These are phyloP conservation scores for Eunapius fragilis DNA, from an alignment of 37 sponge, comb jelly and placozoan species.

Conservation along the genomic window DNA sequence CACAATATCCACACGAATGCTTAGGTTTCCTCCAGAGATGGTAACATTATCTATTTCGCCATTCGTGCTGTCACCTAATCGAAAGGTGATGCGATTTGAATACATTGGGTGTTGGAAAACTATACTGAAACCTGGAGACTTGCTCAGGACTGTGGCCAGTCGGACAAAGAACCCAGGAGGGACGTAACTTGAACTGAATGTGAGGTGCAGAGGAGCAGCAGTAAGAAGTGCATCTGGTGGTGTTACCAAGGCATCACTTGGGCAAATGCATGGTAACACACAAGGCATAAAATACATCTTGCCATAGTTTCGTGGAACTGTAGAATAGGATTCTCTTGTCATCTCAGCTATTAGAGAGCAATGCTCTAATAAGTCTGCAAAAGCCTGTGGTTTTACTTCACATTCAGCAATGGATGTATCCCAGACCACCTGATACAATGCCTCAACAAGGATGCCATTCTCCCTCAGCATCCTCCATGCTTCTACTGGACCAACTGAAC, in stretches of 20 bases:
- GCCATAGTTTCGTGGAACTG: not conserved
- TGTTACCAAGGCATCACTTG: not conserved
- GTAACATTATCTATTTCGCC: constrained; percentile 20
- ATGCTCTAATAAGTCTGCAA: constrained; percentile 31
- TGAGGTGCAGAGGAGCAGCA: constrained; percentile 38
- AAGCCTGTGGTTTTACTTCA: not conserved
- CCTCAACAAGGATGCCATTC: constrained; percentile 42
- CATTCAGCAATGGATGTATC: not conserved
- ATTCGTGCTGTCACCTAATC: not conserved
- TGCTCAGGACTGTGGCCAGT: constrained; percentile 26
- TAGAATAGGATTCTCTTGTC: not conserved
- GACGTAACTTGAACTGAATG: constrained; percentile 29
- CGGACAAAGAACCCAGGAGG: constrained; percentile 66
- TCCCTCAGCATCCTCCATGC: constrained; percentile 18
- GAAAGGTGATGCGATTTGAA: constrained; percentile 21
- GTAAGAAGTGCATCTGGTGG: not conserved
- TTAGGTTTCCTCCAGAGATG: not conserved
- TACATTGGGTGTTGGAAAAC: constrained; percentile 30
- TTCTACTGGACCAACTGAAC: not conserved
- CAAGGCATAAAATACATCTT: constrained; percentile 44
- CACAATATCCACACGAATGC: constrained; percentile 19
- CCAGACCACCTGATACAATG: constrained; percentile 39
- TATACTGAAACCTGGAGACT: not conserved
- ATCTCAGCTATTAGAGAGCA: constrained; percentile 19
- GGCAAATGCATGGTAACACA: not conserved